These are phyloP conservation scores for Brachionus rubens DNA, from an alignment of 1,140 invertebrate species.

Conservation along the genomic window DNA sequence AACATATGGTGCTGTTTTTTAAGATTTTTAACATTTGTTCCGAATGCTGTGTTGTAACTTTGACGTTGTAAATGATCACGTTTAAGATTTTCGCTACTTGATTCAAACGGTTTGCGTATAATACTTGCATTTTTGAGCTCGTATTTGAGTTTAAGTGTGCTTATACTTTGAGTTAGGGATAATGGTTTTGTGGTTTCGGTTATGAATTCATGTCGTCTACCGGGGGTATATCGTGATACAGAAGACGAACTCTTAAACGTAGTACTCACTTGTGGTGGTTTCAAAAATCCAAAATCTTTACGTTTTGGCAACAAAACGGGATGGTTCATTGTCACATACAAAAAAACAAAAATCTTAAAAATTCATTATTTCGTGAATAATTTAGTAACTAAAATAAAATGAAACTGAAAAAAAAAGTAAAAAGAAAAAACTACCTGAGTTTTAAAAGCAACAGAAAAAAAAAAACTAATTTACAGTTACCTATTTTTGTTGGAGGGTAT, in stretches of 20 bases:
- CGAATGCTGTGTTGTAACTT: neutral
- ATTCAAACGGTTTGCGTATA: neutral
- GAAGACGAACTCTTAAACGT: neutral
- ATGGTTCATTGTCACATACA: constrained; percentile 26
- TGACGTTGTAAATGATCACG: neutral
- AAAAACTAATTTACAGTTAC: too few species aligned
- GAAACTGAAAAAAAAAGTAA: too few species aligned
- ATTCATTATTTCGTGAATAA: too few species aligned
- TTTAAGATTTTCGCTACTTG: neutral
- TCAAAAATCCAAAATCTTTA: constrained; percentile 43
- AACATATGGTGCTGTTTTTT: constrained; percentile 31
- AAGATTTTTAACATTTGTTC: constrained; percentile 10
- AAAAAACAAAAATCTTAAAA: neutral
- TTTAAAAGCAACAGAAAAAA: too few species aligned
- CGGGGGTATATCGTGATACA: neutral
- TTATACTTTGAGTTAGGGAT: constrained; percentile 6
- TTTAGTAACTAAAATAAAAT: too few species aligned
- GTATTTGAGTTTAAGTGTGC: constrained; percentile 8
- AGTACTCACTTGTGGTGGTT: neutral
- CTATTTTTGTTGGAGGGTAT: too few species aligned
- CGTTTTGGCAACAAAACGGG: constrained; percentile 41
- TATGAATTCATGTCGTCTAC: neutral
- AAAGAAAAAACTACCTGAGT: too few species aligned
- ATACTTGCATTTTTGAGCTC: constrained; percentile 10
- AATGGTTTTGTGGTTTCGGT: neutral